phyloP scores from a whole-genome alignment of 2,888 invertebrate genomes.

The Drosophila robusta region DNA sequence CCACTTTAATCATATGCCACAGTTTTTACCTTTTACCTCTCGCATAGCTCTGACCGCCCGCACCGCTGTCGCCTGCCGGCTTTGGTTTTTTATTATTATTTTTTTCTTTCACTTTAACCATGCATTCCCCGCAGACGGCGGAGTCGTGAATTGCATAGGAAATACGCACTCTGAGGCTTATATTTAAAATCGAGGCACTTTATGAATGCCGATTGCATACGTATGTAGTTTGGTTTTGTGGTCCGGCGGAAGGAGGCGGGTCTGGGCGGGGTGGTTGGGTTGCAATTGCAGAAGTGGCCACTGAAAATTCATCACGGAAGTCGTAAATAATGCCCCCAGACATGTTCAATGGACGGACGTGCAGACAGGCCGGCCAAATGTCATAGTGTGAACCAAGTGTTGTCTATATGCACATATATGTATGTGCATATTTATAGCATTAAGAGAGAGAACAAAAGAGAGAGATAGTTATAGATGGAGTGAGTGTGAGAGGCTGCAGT shows the following conservation, averaged over 20 bases:
- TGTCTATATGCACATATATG: conserved; percentile 17
- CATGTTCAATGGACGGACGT: conserved; percentile 42
- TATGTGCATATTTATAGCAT: conserved; percentile 61
- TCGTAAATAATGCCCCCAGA: conserved; percentile 70
- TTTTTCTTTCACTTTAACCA: conserved; percentile 7
- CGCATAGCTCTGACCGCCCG: conserved; percentile 45
- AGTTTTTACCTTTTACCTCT: conserved; percentile 12
- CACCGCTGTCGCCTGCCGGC: conserved; percentile 16
- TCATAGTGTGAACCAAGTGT: conserved; percentile 63
- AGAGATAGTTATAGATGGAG: neutral
- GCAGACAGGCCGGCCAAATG: conserved; percentile 55
- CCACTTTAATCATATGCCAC: conserved; percentile 10
- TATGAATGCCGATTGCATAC: conserved; percentile 68
- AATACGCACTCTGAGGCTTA: conserved; percentile 49
- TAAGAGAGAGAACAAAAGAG: conserved; percentile 14
- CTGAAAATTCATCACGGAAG: conserved; percentile 74
- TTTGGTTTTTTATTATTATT: conserved; percentile 3
- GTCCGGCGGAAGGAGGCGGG: neutral
- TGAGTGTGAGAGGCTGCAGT: conserved; percentile 31
- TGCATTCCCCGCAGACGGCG: conserved; percentile 49
- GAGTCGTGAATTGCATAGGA: conserved; percentile 69
- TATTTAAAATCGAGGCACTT: conserved; percentile 72
- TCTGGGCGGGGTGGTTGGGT: neutral
- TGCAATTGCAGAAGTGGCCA: conserved; percentile 51
- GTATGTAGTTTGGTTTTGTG: conserved; percentile 3